phyloP scores from a whole-genome alignment of 2,797 vertebrate genomes.

The Channallabes apus region DNA sequence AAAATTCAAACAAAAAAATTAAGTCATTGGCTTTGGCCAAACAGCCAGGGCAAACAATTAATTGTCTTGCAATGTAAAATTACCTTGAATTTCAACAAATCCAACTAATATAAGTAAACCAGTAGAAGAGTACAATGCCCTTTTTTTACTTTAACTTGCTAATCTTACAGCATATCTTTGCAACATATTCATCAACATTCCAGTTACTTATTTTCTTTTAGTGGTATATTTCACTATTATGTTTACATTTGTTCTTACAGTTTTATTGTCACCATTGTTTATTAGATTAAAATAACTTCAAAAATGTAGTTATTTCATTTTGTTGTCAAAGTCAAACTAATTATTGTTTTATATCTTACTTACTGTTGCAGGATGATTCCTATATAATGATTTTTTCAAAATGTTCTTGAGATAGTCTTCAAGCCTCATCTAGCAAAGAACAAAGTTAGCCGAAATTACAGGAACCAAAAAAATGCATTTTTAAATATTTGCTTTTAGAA shows the following conservation, averaged over 20 bases:
- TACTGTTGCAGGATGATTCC: slow-evolving; percentile 60
- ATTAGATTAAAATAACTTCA: background rate
- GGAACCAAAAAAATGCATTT: too few relatives aligned
- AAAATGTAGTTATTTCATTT: too few relatives aligned
- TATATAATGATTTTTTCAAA: slow-evolving; percentile 55
- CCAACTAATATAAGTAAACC: background rate
- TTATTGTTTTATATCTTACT: slow-evolving; percentile 27
- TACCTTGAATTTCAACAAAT: background rate
- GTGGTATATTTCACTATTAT: background rate
- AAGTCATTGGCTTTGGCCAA: slow-evolving; percentile 13
- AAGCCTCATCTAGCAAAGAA: slow-evolving; percentile 58
- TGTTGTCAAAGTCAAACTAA: too few relatives aligned
- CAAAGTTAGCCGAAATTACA: background rate
- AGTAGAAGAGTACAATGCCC: background rate
- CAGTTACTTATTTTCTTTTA: background rate
- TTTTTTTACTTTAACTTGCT: too few relatives aligned
- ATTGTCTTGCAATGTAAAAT: background rate
- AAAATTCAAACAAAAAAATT: slow-evolving; percentile 30
- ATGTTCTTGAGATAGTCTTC: slow-evolving; percentile 60
- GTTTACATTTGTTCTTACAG: background rate
- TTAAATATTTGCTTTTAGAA: background rate
- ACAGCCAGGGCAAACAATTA: slow-evolving; percentile 23
- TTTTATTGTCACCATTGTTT: background rate
- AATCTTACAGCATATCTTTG: background rate
- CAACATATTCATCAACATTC: background rate